Evolutionary conservation across 2,888 invertebrate species (phyloP), one percentile per base, ranked within the genome.

Genomic region (Metacarcinus magister): DNA sequence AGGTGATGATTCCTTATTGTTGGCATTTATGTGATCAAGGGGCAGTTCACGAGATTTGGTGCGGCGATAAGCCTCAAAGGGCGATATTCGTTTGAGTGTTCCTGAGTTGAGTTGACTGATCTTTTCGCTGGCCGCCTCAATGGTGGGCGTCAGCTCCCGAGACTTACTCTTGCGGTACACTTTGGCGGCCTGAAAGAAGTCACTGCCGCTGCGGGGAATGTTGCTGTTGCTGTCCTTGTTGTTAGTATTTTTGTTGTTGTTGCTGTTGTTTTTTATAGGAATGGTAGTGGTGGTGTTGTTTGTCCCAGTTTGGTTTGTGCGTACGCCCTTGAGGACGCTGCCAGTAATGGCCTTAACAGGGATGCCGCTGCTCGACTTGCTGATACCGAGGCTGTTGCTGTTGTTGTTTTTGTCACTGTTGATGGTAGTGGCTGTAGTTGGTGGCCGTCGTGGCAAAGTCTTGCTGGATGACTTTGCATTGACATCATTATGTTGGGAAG

Each of bases 51-150:
- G 93, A 32, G 97, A 96, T 87, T 97, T 97, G 19, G 67, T 95
- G 23, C 96, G 96, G 54, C 96, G 87, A 92, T 97, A 97, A 43
- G 96, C 96, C 82, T 96, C 97, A 75, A 97, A 97, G 23, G 97
- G 97, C 2, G 97, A 97, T 46, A 96, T 97, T 46, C 94, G 94
- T 67, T 96, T 97, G 13, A 97, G 87, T 39, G 96, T 96, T n/a
- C 96, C 94, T 1, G 96, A 96, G 75, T 96, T 97, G 2, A 96
- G 92, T 90, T 97, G 97, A 46, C 75, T 95, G 54, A 96, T 48
- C 92, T 95, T 97, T 48, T 97, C 97, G 13, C 96, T 92, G 39
- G 96, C 96, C 43, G 96, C 96, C 94, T 97, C 97, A 32, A 97
- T 96, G 23, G 96, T 91, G 0, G 96, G 96, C 5, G 95, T 97